Evolutionary conservation across 2,888 invertebrate genomes (phyloP), one percentile per base, ranked within the genome.

Genomic region (Sinhomidia bicolor): DNA sequence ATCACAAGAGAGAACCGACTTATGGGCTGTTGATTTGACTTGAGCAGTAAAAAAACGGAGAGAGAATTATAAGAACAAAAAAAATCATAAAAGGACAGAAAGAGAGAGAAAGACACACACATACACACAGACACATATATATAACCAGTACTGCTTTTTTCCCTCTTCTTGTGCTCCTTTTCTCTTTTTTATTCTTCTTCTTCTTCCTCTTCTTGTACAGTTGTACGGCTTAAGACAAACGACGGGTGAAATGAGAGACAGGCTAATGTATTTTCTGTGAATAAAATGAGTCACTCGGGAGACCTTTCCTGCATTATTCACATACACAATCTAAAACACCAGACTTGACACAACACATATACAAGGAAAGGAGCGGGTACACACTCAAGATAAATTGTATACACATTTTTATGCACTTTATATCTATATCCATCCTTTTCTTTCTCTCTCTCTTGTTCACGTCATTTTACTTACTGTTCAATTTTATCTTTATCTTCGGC

Each of bases 281-380:
- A 88, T 88, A 87, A 89, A 91, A 90, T 87, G 90, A 90, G 89
- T 89, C 90, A 88, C 88, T 90, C 83, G 90, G 91, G 90, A 89
- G 83, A 90, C 88, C 82, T 80, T 88, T 81, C 88, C 54, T 26
- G 60, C 81, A 74, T 83, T 89, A 47, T 89, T 88, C 87, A 86
- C 89, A 78, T 90, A 83, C 87, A 90, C 90, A 88, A 78, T 83
- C 81, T 76, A 80, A 79, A 88, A 89, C 81, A 89, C 87, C 71
- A 86, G 76, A 68, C 26, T 57, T 76, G 36, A 60, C 82, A 82
- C 68, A 71, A 36, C 62, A 71, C 80, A 44, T 3, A 36, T n/a
- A n/a, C n/a, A n/a, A 7, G 7, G 7, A 36, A 7, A 36, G 36
- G 36, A 36, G 36, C 36, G 36, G 36, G 36, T 17, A 54, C 32